Percentiles rank a stretch among this genome's conserved stretches.
phyloP scores from a whole-genome alignment of 2,888 invertebrate species.

The Brachylomia viminalis region DNA sequence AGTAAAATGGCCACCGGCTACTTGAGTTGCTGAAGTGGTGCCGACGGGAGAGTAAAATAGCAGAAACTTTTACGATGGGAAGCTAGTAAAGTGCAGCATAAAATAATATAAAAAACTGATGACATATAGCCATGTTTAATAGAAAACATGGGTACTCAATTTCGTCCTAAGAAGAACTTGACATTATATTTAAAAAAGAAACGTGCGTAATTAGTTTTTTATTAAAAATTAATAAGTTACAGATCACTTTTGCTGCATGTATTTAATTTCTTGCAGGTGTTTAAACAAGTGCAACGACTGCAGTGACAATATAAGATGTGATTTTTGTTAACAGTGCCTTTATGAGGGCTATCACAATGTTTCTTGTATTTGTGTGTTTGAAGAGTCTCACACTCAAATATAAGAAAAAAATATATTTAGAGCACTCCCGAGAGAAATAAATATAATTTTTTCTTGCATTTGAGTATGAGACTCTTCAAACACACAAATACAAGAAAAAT shows the following conservation, averaged over 20 bases:
- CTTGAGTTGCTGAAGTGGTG: conserved; percentile 9
- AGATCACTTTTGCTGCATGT: background rate
- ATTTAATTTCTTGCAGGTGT: background rate
- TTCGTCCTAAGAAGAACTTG: background rate
- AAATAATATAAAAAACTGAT: conserved; percentile 23
- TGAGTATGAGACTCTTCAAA: no score
- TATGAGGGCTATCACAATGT: no score
- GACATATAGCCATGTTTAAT: background rate
- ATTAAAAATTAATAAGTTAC: no score
- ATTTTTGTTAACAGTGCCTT: background rate
- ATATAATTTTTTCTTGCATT: no score
- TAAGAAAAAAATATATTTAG: no score
- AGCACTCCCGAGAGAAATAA: no score
- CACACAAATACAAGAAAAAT: no score
- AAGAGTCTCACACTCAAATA: no score
- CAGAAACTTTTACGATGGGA: conserved; percentile 30
- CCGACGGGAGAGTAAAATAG: conserved; percentile 30
- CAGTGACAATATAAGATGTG: background rate
- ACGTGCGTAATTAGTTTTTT: background rate
- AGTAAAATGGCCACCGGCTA: background rate
- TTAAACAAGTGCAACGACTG: background rate
- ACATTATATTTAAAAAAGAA: background rate
- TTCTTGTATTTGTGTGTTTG: no score
- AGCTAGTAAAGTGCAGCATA: conserved; percentile 12
- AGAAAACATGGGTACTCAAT: background rate